Evolutionary conservation across 2,888 invertebrate genomes (phyloP).

Genomic region (Digitonthophagus gazella): DNA sequence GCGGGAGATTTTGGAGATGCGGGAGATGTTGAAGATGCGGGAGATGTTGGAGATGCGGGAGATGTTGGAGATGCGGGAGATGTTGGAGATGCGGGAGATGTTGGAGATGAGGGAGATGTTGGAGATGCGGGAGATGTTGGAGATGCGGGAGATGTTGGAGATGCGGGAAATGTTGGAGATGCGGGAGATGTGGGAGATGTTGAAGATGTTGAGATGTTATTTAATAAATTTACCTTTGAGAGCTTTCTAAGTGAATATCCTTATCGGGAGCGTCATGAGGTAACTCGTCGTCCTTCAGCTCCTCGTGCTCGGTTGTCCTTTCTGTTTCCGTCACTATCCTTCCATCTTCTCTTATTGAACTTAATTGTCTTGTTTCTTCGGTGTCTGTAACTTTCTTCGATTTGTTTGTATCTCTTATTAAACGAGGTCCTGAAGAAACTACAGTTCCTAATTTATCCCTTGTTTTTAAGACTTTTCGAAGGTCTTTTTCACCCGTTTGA

Average conservation of each 20-base stretch:
- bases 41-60: too few species aligned
- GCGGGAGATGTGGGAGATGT: too few species aligned
- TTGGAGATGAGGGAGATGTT: too few species aligned
- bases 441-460: slow-evolving; percentile 62
- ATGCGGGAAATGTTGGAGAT: too few species aligned
- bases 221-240: slow-evolving; percentile 43
- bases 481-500: slow-evolving; percentile 62
- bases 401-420: slow-evolving; percentile 73
- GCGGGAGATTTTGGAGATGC: too few species aligned
- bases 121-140: too few species aligned
- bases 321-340: slow-evolving; percentile 82
- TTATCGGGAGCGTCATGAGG: slow-evolving; percentile 59
- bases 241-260: slow-evolving; percentile 54
- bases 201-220: too few species aligned
- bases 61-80: too few species aligned
- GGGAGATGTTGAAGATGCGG: too few species aligned
- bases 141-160: too few species aligned
- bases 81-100: too few species aligned
- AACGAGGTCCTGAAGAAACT: slow-evolving; percentile 66
- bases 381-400: slow-evolving; percentile 82
- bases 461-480: slow-evolving; percentile 65
- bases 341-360: slow-evolving; percentile 77
- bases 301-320: slow-evolving; percentile 81
- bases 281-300: slow-evolving; percentile 76
- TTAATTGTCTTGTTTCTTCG: slow-evolving; percentile 76